These are phyloP conservation scores for Presbytis comata DNA, from an alignment of 2,797 vertebrate species.

Conservation along the genomic window DNA sequence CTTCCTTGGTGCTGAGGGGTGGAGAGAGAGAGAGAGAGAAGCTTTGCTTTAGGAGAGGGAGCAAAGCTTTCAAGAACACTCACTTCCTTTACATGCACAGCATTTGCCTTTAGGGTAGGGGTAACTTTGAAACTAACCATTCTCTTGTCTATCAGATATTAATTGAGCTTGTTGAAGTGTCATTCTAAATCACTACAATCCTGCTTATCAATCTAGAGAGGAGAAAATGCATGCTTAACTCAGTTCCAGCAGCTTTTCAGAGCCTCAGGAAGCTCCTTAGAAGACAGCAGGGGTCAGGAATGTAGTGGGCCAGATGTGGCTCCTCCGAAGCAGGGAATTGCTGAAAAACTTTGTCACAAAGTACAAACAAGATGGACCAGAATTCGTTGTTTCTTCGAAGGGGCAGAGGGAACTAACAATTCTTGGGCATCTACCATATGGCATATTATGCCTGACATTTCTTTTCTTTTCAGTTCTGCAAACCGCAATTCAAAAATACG, in stretches of 20 bases:
- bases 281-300: neutral
- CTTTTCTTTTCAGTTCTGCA: neutral
- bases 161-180: neutral
- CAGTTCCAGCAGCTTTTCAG: neutral
- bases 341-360: neutral
- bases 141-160: neutral
- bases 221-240: neutral
- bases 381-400: neutral
- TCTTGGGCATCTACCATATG: neutral
- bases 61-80: neutral
- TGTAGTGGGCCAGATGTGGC: neutral
- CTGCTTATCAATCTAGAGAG: conserved; percentile 1
- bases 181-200: conserved; percentile 12
- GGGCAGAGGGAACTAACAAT: neutral
- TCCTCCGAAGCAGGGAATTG: neutral
- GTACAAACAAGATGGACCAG: neutral
- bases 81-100: neutral
- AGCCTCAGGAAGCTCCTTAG: neutral
- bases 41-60: neutral
- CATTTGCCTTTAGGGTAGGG: neutral
- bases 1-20: neutral
- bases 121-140: neutral
- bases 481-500: neutral
- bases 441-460: neutral
- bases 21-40: neutral